phyloP scores from a whole-genome alignment of 2,888 invertebrate genomes.

The Acronicta aceris region DNA sequence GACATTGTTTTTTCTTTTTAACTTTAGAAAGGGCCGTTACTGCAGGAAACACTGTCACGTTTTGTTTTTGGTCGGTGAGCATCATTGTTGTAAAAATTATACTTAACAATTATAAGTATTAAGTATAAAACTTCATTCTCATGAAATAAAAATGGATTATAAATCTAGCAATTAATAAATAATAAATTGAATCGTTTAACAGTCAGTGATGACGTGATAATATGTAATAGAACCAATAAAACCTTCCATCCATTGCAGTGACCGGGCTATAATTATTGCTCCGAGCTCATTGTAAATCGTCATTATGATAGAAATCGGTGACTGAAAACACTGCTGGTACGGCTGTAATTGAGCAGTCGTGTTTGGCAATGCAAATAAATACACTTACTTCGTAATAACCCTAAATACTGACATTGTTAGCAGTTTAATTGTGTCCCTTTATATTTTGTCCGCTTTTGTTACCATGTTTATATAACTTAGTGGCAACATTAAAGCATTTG shows the following conservation, averaged over 20 bases:
- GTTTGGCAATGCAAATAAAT: constrained; percentile 47
- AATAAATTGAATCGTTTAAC: constrained; percentile 26
- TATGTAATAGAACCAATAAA: constrained; percentile 42
- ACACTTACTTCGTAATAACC: constrained; percentile 50
- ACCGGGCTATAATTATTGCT: constrained; percentile 49
- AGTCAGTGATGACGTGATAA: constrained; percentile 36
- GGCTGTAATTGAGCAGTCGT: constrained; percentile 56
- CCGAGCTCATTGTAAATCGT: constrained; percentile 53
- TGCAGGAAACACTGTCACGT: background rate
- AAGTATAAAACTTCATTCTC: too few relatives aligned
- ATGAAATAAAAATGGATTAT: constrained; percentile 8
- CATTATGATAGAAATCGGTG: constrained; percentile 57
- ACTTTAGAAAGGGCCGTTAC: background rate
- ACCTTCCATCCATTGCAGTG: constrained; percentile 24
- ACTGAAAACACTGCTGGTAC: constrained; percentile 36
- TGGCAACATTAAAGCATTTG: constrained; percentile 43
- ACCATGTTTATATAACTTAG: constrained; percentile 46
- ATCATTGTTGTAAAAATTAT: too few relatives aligned
- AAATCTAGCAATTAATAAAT: background rate
- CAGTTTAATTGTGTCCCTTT: constrained; percentile 47
- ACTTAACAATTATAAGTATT: too few relatives aligned
- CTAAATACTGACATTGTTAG: constrained; percentile 46
- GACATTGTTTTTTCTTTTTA: background rate
- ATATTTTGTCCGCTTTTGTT: constrained; percentile 44
- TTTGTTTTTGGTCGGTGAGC: too few relatives aligned